phyloP scores from a whole-genome alignment of 37 sponge, comb jelly and placozoan species.

The Bolinopsis microptera region DNA sequence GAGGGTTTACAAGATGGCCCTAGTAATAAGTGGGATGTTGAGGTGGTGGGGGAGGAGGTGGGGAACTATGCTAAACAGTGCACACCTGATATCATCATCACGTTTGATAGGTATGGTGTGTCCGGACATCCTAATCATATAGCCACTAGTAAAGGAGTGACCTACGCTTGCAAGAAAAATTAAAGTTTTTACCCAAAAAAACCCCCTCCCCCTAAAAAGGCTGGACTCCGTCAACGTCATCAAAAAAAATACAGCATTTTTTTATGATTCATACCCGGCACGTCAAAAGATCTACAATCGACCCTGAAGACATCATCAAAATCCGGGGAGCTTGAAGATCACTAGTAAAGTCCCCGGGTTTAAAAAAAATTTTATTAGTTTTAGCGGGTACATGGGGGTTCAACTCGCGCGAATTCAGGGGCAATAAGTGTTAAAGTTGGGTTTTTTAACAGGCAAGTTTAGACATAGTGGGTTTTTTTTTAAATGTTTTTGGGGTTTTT shows the following conservation, averaged over 20 bases:
- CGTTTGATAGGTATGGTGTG: conserved; percentile 87
- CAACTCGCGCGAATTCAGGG: conserved; percentile 67
- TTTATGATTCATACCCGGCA: background rate
- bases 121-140: conserved; percentile 92
- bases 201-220: no score
- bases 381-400: conserved; percentile 83
- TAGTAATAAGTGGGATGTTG: background rate
- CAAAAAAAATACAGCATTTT: conserved; percentile 69
- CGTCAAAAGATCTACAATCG: background rate
- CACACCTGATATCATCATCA: conserved; percentile 69
- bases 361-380: conserved; percentile 73
- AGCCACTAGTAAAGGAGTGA: conserved; percentile 71
- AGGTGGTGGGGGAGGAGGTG: background rate
- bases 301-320: conserved; percentile 7
- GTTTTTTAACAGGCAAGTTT: background rate
- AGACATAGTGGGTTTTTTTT: background rate
- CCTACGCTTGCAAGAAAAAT: background rate
- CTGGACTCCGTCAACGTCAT: conserved; percentile 66
- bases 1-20: conserved; percentile 59
- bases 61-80: background rate
- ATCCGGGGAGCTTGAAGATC: conserved; percentile 71
- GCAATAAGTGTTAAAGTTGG: background rate
- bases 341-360: conserved; percentile 76
- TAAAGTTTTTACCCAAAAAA: conserved; percentile 50
- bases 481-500: background rate